Evolutionary conservation across 2,113 vertebrate genomes (phyloP), one percentile per base, ranked within the genome.

Genomic region (Procavia capensis): DNA sequence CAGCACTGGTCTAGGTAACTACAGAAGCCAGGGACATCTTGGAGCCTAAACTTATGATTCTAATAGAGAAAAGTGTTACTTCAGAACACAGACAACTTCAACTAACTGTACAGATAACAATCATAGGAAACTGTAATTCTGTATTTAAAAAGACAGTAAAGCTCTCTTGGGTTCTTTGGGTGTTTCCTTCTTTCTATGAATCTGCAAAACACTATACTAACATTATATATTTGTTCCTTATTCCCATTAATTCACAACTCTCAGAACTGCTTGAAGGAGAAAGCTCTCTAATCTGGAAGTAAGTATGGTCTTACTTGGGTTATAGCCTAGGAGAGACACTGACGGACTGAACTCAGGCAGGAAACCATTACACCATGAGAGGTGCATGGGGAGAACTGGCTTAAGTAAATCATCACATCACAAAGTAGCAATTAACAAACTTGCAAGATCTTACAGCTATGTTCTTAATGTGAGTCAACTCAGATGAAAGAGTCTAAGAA

Each of bases 31-130:
- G 36, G 72, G 17, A 22, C 24, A 88, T 94, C 31, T 76, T 47
- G 4, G 31, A 34, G 0, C 54, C 47, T 81, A 87, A 95, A 79
- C 5, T 93, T 68, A 93, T 61, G 45, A 92, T 88, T 86, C 85
- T 92, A 90, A 90, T 29, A 24, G 34, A 45, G 16, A 34, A 74
- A 50, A 54, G 14, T 68, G 9, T 89, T 91, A 75, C 27, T 57
- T 31, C 68, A 59, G 34, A 95, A 89, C 19, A 96, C 13, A 94
- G 25, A 66, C 54, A 88, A 86, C n/a, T 88, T 94, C 16, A 87
- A 90, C 39, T 76, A 54, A 61, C 39, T 81, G 45, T 64, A 63
- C 36, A 78, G 1, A 76, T 2, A 66, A 66, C 25, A 85, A 64
- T 59, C 24, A 2, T 64, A 82, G 54, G 54, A 91, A 92, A 61